Evolutionary conservation across 2,113 vertebrate species (phyloP).

Genomic region (Onychostruthus taczanowskii): DNA sequence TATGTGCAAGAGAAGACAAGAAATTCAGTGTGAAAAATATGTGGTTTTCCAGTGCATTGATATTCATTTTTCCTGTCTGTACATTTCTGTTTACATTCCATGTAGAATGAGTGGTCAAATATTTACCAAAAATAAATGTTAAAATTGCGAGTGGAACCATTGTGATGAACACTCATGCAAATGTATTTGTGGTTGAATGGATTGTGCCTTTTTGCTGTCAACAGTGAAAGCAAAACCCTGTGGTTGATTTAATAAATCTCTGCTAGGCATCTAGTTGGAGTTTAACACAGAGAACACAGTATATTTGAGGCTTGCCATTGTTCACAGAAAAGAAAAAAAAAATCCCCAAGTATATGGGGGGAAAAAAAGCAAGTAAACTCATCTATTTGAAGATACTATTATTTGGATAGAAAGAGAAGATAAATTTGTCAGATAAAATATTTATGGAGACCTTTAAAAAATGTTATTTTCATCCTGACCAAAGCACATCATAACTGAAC

Average conservation of each 20-base stretch:
- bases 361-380: background rate
- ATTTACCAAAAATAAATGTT: background rate
- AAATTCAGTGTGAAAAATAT: background rate
- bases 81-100: background rate
- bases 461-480: background rate
- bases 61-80: background rate
- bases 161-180: background rate
- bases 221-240: background rate
- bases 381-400: background rate
- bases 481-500: background rate
- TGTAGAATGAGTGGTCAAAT: background rate
- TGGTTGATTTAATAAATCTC: background rate
- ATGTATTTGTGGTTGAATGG: background rate
- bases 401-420: background rate
- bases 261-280: background rate
- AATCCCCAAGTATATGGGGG: background rate
- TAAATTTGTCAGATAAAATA: slow-evolving; percentile 21
- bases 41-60: background rate
- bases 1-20: background rate
- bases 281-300: background rate
- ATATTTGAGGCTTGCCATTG: background rate
- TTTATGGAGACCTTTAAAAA: background rate
- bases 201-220: background rate
- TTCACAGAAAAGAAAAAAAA: background rate
- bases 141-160: background rate